Conservation (phyloP, 2,113 vertebrate genomes). For the Myocastor coypus region DNA sequence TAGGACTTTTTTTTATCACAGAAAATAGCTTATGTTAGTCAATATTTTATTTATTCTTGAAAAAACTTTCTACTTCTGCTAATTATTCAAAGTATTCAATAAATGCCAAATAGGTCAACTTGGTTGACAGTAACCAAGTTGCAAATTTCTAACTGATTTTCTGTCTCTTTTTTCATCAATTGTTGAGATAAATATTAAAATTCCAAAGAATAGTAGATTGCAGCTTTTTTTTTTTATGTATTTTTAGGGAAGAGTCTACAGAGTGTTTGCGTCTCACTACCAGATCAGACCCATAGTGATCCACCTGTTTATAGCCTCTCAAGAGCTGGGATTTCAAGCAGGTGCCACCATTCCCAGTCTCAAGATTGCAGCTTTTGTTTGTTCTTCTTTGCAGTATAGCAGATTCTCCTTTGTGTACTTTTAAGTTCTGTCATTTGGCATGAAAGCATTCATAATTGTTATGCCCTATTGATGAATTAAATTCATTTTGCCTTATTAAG, state of each 20-base stretch:
- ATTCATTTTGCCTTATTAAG: not conserved
- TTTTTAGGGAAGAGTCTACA: too few relatives aligned
- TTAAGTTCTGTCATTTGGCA: slow-evolving; percentile 16
- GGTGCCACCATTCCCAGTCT: too few relatives aligned
- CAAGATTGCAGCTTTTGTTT: not conserved
- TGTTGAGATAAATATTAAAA: not conserved
- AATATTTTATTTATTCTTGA: slow-evolving; percentile 31
- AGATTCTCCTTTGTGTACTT: slow-evolving; percentile 10
- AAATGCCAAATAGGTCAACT: slow-evolving; percentile 9
- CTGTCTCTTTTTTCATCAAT: not conserved
- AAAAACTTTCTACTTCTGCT: not conserved
- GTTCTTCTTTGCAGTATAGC: not conserved
- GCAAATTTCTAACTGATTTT: not conserved
- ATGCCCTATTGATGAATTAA: not conserved
- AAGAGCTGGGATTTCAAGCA: too few relatives aligned
- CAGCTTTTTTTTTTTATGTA: too few relatives aligned
- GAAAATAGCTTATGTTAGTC: not conserved
- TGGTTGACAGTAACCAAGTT: not conserved
- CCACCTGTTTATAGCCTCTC: too few relatives aligned
- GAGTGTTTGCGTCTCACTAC: too few relatives aligned
- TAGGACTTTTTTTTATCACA: not conserved
- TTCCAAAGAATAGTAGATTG: not conserved
- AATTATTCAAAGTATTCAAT: not conserved
- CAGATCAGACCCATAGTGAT: too few relatives aligned
- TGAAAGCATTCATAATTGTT: not conserved